These are phyloP conservation scores for Manis crassicaudata DNA, from an alignment of 2,797 vertebrate species.

Conservation along the genomic window DNA sequence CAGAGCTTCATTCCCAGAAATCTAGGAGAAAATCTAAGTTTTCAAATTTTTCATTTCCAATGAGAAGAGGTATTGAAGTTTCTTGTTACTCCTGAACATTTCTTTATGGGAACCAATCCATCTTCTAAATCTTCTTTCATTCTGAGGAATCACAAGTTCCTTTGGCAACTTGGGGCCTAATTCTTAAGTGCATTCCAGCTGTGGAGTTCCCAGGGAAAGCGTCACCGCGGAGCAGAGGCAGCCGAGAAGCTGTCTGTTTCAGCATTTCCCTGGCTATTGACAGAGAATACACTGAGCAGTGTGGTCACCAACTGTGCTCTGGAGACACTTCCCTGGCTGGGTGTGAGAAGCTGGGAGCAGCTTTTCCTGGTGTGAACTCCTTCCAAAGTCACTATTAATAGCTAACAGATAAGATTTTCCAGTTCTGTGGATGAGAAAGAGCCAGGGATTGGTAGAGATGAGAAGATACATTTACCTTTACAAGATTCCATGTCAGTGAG, in stretches of 20 bases:
- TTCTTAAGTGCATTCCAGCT: not conserved
- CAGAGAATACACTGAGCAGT: not conserved
- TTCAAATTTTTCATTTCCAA: constrained; percentile 37
- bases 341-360: not conserved
- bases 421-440: not conserved
- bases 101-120: not conserved
- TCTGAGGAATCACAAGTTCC: not conserved
- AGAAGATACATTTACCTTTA: not conserved
- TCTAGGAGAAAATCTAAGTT: constrained; percentile 59
- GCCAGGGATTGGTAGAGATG: not conserved
- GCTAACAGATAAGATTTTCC: not conserved
- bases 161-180: not conserved
- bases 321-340: not conserved
- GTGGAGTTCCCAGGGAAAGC: not conserved
- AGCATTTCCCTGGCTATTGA: not conserved
- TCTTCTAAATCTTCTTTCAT: not conserved
- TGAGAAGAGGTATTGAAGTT: constrained; percentile 76
- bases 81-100: not conserved
- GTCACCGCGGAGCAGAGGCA: not conserved
- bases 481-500: not conserved
- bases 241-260: not conserved
- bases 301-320: not conserved
- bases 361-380: not conserved
- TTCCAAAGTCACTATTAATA: not conserved
- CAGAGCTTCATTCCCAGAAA: constrained; percentile 45